Conservation (phyloP, 2,113 vertebrate species). For the Sialia sialis region DNA sequence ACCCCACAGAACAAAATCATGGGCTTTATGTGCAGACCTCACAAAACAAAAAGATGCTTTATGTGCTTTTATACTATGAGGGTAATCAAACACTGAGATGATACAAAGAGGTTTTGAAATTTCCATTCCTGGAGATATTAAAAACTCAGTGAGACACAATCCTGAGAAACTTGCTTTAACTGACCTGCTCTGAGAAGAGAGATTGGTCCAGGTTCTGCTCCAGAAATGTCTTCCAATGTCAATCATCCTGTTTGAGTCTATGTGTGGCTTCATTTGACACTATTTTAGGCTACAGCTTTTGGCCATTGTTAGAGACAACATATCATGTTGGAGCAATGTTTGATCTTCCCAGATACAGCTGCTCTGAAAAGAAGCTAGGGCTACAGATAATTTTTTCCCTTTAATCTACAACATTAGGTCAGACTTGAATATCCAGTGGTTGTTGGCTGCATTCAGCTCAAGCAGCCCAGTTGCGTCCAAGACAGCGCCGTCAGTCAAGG, state of each 20-base stretch:
- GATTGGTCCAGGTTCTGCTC: background rate
- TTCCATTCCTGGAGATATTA: background rate
- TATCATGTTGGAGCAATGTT: background rate
- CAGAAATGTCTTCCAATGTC: background rate
- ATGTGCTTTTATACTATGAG: background rate
- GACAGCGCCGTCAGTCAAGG: background rate
- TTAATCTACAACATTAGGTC: background rate
- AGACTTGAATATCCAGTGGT: background rate
- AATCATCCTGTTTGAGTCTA: background rate
- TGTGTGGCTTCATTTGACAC: background rate
- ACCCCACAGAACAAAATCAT: background rate
- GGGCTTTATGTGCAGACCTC: rapidly evolving
- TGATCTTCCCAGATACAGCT: background rate
- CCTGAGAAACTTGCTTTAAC: background rate
- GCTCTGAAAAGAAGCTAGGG: background rate
- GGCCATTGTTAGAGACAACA: background rate
- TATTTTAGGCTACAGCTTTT: background rate
- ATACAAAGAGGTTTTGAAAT: background rate
- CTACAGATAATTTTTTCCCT: background rate
- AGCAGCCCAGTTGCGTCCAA: background rate
- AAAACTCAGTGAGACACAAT: background rate
- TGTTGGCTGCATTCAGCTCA: background rate
- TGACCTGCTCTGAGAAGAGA: background rate
- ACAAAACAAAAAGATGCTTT: background rate
- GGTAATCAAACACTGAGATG: background rate